A percentile compares a stretch with the other conserved stretches of the same genome.
These are phyloP conservation scores for Eupithecia exiguata DNA, from an alignment of 2,888 invertebrate species.

Conservation along the genomic window DNA sequence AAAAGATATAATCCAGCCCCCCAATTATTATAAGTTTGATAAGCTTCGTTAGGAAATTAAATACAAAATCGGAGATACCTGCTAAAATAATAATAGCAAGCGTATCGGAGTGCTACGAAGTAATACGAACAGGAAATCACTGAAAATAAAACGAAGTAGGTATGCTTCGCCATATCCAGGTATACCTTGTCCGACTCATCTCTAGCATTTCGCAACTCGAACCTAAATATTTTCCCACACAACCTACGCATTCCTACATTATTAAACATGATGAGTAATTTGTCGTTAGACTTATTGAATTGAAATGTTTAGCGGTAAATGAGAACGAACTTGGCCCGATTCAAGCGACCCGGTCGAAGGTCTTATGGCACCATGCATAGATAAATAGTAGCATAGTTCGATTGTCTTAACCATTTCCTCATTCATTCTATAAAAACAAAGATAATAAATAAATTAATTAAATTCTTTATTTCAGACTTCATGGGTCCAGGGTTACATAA, in stretches of 20 bases:
- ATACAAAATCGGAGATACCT: background rate
- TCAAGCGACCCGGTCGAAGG: conserved; percentile 35
- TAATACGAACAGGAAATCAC: background rate
- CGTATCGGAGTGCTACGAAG: background rate
- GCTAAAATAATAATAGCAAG: background rate
- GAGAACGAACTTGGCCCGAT: conserved; percentile 42
- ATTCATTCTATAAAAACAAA: conserved; percentile 4
- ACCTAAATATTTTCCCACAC: background rate
- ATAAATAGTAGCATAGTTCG: background rate
- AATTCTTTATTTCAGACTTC: no score
- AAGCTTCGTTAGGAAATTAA: background rate
- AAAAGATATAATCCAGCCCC: background rate
- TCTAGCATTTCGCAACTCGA: background rate
- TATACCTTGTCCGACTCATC: background rate
- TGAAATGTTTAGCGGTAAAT: conserved; percentile 20
- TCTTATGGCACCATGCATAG: conserved; percentile 35
- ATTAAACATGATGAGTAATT: background rate
- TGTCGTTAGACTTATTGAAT: conserved; percentile 5
- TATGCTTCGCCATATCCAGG: background rate
- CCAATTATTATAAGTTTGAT: background rate
- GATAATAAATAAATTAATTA: no score
- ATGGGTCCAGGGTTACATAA: no score
- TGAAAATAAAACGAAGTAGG: background rate
- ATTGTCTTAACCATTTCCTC: conserved; percentile 11
- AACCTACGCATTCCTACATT: background rate